These are phyloP conservation scores for Helarctos malayanus DNA, from an alignment of 2,797 vertebrate genomes.

Conservation along the genomic window DNA sequence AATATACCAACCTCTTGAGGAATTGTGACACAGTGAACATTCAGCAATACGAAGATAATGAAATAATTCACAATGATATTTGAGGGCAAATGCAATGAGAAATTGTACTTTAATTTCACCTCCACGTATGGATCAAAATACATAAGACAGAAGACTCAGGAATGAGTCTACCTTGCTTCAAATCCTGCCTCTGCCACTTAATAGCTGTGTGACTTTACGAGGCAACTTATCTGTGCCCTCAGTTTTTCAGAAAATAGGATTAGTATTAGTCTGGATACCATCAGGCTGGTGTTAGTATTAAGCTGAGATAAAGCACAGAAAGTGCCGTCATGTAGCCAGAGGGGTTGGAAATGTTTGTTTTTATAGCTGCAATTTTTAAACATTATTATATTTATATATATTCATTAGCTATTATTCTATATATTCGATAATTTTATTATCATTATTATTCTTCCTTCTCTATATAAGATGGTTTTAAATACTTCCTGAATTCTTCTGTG, in stretches of 20 bases:
- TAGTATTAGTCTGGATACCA: too few relatives aligned
- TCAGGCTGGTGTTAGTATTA: too few relatives aligned
- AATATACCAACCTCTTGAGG: not conserved
- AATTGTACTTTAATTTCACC: not conserved
- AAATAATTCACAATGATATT: not conserved
- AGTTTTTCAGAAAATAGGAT: not conserved
- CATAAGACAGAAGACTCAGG: not conserved
- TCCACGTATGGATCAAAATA: not conserved
- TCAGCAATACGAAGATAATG: not conserved
- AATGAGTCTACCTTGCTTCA: not conserved
- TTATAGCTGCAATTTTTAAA: not conserved
- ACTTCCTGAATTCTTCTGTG: not conserved
- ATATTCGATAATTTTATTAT: not conserved
- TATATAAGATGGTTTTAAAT: not conserved
- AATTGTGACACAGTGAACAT: not conserved
- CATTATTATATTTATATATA: not conserved
- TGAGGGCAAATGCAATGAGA: not conserved
- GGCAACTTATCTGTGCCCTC: not conserved
- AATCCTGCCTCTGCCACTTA: not conserved
- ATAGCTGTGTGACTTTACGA: accelerated
- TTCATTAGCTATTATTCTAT: not conserved
- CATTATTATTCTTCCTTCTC: not conserved
- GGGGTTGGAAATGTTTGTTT: not conserved
- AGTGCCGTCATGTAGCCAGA: not conserved
- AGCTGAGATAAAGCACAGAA: not conserved